phyloP scores from a whole-genome alignment of 2,113 vertebrate genomes.

The Epinephelus moara region DNA sequence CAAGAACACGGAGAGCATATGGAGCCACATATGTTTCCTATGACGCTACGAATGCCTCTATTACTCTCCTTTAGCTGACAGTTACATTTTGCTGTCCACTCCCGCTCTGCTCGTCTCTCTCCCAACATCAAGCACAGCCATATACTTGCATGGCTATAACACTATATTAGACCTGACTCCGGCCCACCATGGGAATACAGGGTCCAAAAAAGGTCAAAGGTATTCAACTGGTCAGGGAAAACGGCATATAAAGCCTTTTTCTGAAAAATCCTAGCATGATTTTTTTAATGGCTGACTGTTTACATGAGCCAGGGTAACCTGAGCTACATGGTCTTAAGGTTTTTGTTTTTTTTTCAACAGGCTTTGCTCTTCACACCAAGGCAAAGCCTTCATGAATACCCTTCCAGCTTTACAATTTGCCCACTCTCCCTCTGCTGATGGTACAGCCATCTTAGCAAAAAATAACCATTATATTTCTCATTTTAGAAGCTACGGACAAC shows the following conservation, averaged over 20 bases:
- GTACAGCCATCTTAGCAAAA: conserved; percentile 50
- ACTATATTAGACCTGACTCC: conserved; percentile 75
- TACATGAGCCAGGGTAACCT: conserved; percentile 82
- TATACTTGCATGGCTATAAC: conserved; percentile 72
- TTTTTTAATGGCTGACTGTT: conserved; percentile 83
- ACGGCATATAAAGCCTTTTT: conserved; percentile 52
- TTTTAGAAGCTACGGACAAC: background rate
- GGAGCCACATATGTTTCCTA: conserved; percentile 85
- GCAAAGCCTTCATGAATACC: conserved; percentile 80
- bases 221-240: conserved; percentile 70
- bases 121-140: conserved; percentile 71
- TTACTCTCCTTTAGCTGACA: conserved; percentile 84
- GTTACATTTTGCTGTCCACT: conserved; percentile 81
- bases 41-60: conserved; percentile 82
- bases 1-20: conserved; percentile 80
- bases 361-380: conserved; percentile 79
- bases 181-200: conserved; percentile 66
- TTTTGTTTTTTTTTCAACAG: conserved; percentile 70
- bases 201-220: conserved; percentile 78
- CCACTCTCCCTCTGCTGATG: conserved; percentile 37
- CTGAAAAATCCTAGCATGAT: conserved; percentile 71
- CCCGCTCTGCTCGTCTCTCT: conserved; percentile 67
- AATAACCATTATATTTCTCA: conserved; percentile 46
- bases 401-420: conserved; percentile 63
- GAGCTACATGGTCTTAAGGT: conserved; percentile 76